A percentile compares a stretch with the other conserved stretches of the same genome.
These are phyloP conservation scores for Naso thynnoides DNA, from an alignment of 2,797 vertebrate species.

Conservation along the genomic window DNA sequence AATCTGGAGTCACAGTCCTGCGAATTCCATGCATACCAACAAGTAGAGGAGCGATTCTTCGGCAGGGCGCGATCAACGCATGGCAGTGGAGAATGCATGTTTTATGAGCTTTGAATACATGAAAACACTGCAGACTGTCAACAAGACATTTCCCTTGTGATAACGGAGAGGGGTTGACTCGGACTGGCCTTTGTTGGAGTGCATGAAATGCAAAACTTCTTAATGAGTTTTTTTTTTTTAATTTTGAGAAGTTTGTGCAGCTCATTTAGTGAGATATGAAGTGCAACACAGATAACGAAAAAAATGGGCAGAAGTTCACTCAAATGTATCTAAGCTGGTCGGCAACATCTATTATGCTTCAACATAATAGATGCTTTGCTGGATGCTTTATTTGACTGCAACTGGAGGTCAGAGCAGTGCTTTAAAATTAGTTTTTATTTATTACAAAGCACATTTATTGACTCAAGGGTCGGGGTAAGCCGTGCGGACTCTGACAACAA, in stretches of 20 bases:
- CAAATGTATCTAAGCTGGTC: slow-evolving; percentile 1
- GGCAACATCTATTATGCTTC: slow-evolving; percentile 5
- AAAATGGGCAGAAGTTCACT: not conserved
- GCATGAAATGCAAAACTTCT: slow-evolving; percentile 6
- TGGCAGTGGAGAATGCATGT: slow-evolving; percentile 60
- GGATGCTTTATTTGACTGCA: slow-evolving; percentile 4
- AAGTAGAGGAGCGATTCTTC: slow-evolving; percentile 67
- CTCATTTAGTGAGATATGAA: slow-evolving; percentile 4
- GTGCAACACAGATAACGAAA: not conserved
- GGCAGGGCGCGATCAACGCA: slow-evolving; percentile 34
- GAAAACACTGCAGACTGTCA: slow-evolving; percentile 54
- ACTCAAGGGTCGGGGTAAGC: no score
- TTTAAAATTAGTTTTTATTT: not conserved
- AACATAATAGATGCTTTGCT: not conserved
- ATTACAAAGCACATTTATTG: not conserved
- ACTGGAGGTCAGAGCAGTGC: not conserved
- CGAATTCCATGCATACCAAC: slow-evolving; percentile 79
- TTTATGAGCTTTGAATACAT: slow-evolving; percentile 68
- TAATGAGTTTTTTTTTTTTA: slow-evolving; percentile 19
- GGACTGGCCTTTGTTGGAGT: not conserved
- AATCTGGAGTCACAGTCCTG: slow-evolving; percentile 74
- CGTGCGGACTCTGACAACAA: slow-evolving; percentile 13
- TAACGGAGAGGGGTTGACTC: slow-evolving; percentile 26
- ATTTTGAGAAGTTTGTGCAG: slow-evolving; percentile 10
- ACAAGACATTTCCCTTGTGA: slow-evolving; percentile 28